Evolutionary conservation across 1,140 invertebrate species (phyloP), one percentile per base, ranked within the genome.

Genomic region (Drosophila azteca): DNA sequence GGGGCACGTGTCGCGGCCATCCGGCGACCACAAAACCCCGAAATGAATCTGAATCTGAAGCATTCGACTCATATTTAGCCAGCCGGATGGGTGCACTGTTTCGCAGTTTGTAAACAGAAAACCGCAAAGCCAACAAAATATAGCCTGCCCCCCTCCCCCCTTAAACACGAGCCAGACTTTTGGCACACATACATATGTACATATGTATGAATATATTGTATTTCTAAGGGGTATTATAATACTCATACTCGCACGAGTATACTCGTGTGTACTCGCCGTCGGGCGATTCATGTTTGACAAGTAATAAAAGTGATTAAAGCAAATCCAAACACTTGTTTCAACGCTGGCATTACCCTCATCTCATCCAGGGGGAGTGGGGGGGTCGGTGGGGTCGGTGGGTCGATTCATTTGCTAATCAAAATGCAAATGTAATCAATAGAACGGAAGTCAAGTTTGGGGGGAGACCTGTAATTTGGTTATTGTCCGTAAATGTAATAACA

Each of bases 291-390:
- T 87, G 83, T 87, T 87, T 79, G 76, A 87, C 83, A 87, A 87
- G 74, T 82, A 78, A 87, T 87, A 82, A 87, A 82, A 65, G 78
- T 87, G 82, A 87, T 88, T 87, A 79, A 85, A 87, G 69, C 74
- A 82, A 82, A 87, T 87, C 78, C 66, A 85, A 85, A 78, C 74
- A 77, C 82, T 75, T 74, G 82, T 68, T 69, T 17, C 59, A 65
- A 55, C 29, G 45, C 46, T 49, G 71, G 58, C 48, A 41, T 54
- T 63, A 29, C 54, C 15, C 50, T 20, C 26, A 1, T 51, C 62
- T 43, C 22, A 15, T 29, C 22, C n/a, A 6, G 20, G 26, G 24
- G 20, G 31, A 24, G 22, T 24, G 2, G 22, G 22, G 2, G 2
- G 22, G 22, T 4, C 22, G 3, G 1, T 9, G 26, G 11, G 20